Evolutionary conservation across 2,113 vertebrate genomes (phyloP).

Genomic region (Nycticebus coucang): DNA sequence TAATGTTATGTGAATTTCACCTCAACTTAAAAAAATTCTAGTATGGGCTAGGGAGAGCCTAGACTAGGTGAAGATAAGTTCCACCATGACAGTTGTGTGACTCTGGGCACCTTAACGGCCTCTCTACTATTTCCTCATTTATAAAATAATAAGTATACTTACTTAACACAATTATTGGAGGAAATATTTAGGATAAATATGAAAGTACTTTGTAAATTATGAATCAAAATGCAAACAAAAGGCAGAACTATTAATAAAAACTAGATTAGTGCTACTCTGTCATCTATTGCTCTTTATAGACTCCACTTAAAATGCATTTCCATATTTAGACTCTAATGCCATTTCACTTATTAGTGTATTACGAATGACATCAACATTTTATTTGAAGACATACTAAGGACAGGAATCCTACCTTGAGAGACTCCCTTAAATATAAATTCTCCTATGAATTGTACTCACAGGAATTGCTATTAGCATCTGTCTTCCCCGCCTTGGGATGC

Average conservation of each 20-base stretch:
- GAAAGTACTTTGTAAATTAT: constrained; percentile 28
- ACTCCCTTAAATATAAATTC: background rate
- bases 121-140: background rate
- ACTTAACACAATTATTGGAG: background rate
- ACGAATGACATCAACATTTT: constrained; percentile 6
- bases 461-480: constrained; percentile 85
- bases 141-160: background rate
- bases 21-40: background rate
- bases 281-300: constrained; percentile 14
- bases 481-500: constrained; percentile 87
- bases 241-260: background rate
- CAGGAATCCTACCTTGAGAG: background rate
- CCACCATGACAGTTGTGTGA: background rate
- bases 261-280: background rate
- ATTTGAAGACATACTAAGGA: constrained; percentile 1
- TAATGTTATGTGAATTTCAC: background rate
- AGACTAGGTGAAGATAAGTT: background rate
- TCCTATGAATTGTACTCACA: constrained; percentile 79
- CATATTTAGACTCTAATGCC: background rate
- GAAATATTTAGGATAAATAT: constrained; percentile 14
- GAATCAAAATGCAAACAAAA: constrained; percentile 37
- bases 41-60: background rate
- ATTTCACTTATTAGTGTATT: background rate
- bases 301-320: background rate
- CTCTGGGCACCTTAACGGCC: background rate